Evolutionary conservation across 2,888 invertebrate species (phyloP), one percentile per base, ranked within the genome.

Genomic region (Aphrophora alni): DNA sequence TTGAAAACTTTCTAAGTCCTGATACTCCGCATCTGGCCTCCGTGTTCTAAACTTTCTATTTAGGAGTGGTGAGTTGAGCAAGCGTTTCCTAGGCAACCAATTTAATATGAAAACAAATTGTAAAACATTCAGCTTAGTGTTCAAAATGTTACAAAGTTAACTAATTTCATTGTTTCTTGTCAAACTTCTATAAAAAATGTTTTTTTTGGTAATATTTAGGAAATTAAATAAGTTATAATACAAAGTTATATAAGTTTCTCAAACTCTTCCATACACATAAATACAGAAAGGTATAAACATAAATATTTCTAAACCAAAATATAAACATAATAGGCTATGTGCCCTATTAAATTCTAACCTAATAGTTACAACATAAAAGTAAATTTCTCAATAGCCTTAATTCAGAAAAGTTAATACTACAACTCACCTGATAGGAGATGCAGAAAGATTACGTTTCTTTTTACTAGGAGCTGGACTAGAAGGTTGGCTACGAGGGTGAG

Each of bases 1-100:
- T 88, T 97, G 97, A 88, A 97, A 97, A 84, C 95, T 96, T 89
- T 97, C 97, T 85, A 97, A 90, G 88, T 97, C 95, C 82, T 94
- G 92, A 87, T 95, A 97, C 88, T 95, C 86, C 38, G 83, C 77
- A 77, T 85, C 85, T 68, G 82, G 82, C 68, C 83, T 82, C 75
- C 84, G 83, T 4, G 59, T 21, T 87, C 94, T 95, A 81, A 94
- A 91, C 82, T 92, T 91, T 82, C 96, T 91, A 85, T 93, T 94
- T 77, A 97, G 89, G 76, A 97, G 89, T 3, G 97, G 97, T 0
- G 95, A 96, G 88, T 96, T 97, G 75, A 97, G 76, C 75, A 82
- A 78, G 27, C 78, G 77, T 75, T 79, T 81, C 77, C 78, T 81
- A 71, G 8, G 51, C 78, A 12, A 76, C 38, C n/a, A 33, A n/a